Evolutionary conservation across 2,888 invertebrate genomes (phyloP).

Genomic region (Notodonta dromedarius): DNA sequence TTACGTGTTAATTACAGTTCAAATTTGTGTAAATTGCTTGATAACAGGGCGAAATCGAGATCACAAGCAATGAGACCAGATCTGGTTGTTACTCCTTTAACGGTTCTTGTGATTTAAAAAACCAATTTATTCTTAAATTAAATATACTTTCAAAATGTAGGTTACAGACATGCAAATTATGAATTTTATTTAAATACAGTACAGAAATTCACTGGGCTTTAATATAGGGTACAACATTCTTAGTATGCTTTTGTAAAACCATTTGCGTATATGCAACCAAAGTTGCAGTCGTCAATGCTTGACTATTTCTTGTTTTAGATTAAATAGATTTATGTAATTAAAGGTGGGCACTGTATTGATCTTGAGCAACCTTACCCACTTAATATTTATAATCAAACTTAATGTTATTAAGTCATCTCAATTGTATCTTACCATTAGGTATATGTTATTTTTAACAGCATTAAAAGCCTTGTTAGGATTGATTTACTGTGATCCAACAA

Average conservation of each 20-base stretch:
- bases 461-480: constrained; percentile 3
- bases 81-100: constrained; percentile 9
- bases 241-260: too few relatives aligned
- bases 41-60: constrained; percentile 25
- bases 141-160: not conserved
- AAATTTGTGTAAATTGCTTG: constrained; percentile 36
- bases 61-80: constrained; percentile 19
- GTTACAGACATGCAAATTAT: not conserved
- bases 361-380: too few relatives aligned
- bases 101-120: constrained; percentile 3
- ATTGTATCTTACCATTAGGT: not conserved
- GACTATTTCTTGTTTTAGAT: too few relatives aligned
- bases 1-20: constrained; percentile 53
- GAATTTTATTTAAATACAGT: not conserved
- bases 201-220: not conserved
- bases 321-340: too few relatives aligned
- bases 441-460: not conserved
- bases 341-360: too few relatives aligned
- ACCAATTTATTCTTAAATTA: constrained; percentile 1
- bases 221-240: too few relatives aligned
- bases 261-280: too few relatives aligned
- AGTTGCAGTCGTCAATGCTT: not conserved
- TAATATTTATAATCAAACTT: too few relatives aligned
- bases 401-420: too few relatives aligned
- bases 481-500: constrained; percentile 17